Evolutionary conservation across 30 jellyfish, hydroid and myxozoan genomes (phyloP).

Genomic region (Catostylus mosaicus): DNA sequence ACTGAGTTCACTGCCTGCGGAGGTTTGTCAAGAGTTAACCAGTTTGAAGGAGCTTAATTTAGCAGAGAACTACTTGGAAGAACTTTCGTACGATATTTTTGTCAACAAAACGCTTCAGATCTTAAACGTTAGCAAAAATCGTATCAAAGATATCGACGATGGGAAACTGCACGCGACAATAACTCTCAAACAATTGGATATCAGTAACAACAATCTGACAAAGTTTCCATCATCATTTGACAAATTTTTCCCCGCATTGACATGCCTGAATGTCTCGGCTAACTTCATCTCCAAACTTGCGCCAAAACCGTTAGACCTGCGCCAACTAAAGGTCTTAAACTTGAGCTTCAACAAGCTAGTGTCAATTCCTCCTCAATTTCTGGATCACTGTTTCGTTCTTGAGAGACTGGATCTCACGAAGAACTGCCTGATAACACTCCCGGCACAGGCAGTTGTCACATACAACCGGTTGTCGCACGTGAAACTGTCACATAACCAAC

Average conservation of each 20-base stretch:
- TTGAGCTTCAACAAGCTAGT: constrained; percentile 63
- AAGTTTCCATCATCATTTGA: constrained; percentile 74
- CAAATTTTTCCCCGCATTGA: constrained; percentile 70
- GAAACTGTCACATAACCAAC: constrained; percentile 73
- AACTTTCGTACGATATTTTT: constrained; percentile 79
- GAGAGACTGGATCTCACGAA: constrained; percentile 76
- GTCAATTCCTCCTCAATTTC: constrained; percentile 58
- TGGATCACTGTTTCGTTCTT: constrained; percentile 57
- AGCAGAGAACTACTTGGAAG: constrained; percentile 46
- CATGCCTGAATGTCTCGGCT: constrained; percentile 41
- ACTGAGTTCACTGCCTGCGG: constrained; percentile 50
- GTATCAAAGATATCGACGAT: constrained; percentile 27
- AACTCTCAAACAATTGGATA: constrained; percentile 53
- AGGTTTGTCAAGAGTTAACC: constrained; percentile 41
- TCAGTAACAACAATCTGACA: constrained; percentile 63
- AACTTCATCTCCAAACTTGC: constrained; percentile 65
- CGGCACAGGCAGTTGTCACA: constrained; percentile 47
- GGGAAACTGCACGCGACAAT: constrained; percentile 14
- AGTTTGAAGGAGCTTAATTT: constrained; percentile 54
- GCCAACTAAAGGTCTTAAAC: constrained; percentile 52
- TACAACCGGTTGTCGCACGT: constrained; percentile 56
- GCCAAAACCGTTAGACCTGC: constrained; percentile 34
- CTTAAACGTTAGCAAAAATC: constrained; percentile 62
- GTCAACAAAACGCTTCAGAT: constrained; percentile 47
- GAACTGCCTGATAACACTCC: constrained; percentile 68